These are phyloP conservation scores for Progne subis DNA, from an alignment of 2,113 vertebrate genomes.

Conservation along the genomic window DNA sequence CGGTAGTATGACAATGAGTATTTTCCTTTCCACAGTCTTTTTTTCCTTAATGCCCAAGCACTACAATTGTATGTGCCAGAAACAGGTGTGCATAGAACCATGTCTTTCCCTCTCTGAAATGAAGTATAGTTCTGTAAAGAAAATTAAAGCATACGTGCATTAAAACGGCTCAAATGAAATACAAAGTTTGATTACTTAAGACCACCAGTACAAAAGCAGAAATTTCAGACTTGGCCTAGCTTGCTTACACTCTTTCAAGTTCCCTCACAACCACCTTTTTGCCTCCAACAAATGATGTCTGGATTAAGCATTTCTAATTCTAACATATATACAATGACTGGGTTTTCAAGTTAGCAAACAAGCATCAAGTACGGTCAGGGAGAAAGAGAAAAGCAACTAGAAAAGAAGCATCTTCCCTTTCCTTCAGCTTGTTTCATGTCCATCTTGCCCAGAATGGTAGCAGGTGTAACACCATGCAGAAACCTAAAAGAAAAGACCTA, in stretches of 20 bases:
- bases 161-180: not conserved
- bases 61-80: not conserved
- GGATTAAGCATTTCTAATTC: not conserved
- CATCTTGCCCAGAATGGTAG: not conserved
- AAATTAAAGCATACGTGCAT: not conserved
- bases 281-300: not conserved
- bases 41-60: not conserved
- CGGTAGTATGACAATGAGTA: not conserved
- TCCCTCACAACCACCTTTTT: not conserved
- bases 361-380: not conserved
- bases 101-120: not conserved
- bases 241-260: not conserved
- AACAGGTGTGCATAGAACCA: not conserved
- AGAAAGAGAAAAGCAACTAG: not conserved
- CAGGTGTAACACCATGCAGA: not conserved
- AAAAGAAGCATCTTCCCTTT: not conserved
- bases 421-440: not conserved
- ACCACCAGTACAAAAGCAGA: not conserved
- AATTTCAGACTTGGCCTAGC: not conserved
- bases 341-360: not conserved
- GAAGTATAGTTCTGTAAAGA: not conserved
- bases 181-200: not conserved
- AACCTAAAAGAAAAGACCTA: not conserved
- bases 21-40: not conserved
- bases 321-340: not conserved